Evolutionary conservation across 2,888 invertebrate genomes (phyloP), one percentile per base, ranked within the genome.

Genomic region (Escarpia spicata): DNA sequence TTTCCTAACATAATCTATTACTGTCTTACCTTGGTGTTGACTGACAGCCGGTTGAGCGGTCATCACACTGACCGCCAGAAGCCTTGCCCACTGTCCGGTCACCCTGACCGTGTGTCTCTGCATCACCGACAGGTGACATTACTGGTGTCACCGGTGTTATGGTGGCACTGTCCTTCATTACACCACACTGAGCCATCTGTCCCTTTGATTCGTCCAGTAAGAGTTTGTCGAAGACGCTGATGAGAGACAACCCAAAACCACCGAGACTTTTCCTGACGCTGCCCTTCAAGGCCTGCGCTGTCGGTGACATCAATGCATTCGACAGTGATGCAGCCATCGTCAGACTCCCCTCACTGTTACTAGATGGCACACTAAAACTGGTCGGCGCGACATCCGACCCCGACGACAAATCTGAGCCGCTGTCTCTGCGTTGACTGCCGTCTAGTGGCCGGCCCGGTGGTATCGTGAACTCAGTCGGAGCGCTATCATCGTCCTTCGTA

Each of bases 171-270:
- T 75, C 75, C 75, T 6, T 75, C 26, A 26, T 75, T 26, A 75
- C 75, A 15, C 8, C 75, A 75, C 75, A 4, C 19, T 75, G 75
- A 75, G 26, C n/a, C 75, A 6, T 15, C 75, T 75, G 19, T n/a
- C 75, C 75, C 90, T 89, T 92, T 58, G 43, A 43, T 58, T 93
- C 92, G 52, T 93, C 92, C 90, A 94, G 91, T 89, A 94, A 92
- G 60, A 94, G 92, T 89, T 92, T 93, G 91, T 94, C 94, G 91
- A 94, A 93, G 43, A 94, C 90, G 43, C 92, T 93, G 89, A 94
- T 91, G 91, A 94, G 93, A 75, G 52, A 60, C 26, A 93, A 90
- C 26, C 93, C 94, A 75, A 94, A 93, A 92, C 92, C 92, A 92
- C 94, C 93, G 93, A 93, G 93, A 6, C 94, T 90, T 75, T 93